Base-by-base conservation (phyloP, 1,140 invertebrate genomes). In the Marisa cornuarietis region DNA sequence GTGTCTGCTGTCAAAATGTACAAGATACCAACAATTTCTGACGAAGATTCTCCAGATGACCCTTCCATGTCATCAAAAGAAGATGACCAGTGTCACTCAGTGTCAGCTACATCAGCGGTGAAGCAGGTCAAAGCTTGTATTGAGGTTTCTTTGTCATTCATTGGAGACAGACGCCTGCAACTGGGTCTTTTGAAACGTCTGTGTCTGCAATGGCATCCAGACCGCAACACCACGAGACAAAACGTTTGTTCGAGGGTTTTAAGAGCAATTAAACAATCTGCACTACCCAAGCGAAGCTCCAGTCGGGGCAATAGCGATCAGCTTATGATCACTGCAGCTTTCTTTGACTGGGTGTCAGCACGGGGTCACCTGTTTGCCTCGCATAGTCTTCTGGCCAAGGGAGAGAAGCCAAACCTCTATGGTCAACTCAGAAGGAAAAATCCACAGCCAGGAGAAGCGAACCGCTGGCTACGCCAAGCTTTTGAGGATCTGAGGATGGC, bases 401-500 rank as follows among this genome's bases (percentile, higher is more conserved):
- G 13, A 24, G 22, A 22, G 22, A 68, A 13, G 22, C 22, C 26
- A n/a, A 22, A 68, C 6, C n/a, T 31, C 22, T 13, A 31, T 18
- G 22, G 22, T 2, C 3, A 11, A n/a, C 2, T 11, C 11, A 14
- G 22, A n/a, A n/a, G 65, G 9, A 6, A n/a, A 22, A 77, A 52
- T 22, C 76, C 76, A 9, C 76, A 77, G 49, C 76, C 76, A 16
- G 76, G 68, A n/a, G 76, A 77, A 22, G 76, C 63, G 18, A 49
- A 20, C 42, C 62, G 76, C 63, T 77, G 76, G 76, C 49, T 77
- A 63, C 63, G 76, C 13, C 76, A 77, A 31, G 63, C 76, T n/a
- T 7, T 11, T 63, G 31, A 51, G 42, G 76, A 77, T 63, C n/a
- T 66, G 54, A 58, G 9, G 54, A 58, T 18, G 54, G 54, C 54